Evolutionary conservation across 1,140 invertebrate genomes (phyloP).

Genomic region (Cydia pomonella): DNA sequence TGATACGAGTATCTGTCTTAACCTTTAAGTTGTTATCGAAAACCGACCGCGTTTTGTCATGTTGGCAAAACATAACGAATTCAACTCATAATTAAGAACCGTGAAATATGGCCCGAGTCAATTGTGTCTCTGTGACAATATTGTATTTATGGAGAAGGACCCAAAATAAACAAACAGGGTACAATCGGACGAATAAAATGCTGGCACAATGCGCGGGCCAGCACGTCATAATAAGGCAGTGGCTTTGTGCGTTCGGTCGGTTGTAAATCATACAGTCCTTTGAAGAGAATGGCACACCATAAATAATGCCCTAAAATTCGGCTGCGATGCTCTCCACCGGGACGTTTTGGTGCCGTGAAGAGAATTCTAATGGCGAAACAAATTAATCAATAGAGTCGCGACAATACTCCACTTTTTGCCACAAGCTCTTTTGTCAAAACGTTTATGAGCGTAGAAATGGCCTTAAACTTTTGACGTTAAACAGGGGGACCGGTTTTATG

Average conservation of each 20-base stretch:
- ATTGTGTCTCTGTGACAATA: constrained; percentile 70
- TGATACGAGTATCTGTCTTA: background rate
- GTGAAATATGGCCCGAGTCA: constrained; percentile 69
- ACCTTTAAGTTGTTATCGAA: constrained; percentile 17
- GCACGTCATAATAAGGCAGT: constrained; percentile 77
- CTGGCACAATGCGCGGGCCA: constrained; percentile 71
- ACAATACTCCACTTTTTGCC: constrained; percentile 54
- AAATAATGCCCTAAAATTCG: constrained; percentile 73
- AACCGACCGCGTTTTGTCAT: constrained; percentile 41
- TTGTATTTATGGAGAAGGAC: constrained; percentile 72
- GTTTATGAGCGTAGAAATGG: constrained; percentile 43
- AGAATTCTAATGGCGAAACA: constrained; percentile 66
- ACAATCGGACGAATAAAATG: constrained; percentile 75
- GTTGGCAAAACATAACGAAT: constrained; percentile 59
- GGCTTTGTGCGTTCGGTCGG: constrained; percentile 64
- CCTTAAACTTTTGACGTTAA: constrained; percentile 36
- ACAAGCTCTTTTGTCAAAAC: constrained; percentile 40
- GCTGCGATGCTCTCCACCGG: constrained; percentile 54
- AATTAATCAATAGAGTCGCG: constrained; percentile 68
- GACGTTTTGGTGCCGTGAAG: constrained; percentile 58
- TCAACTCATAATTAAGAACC: constrained; percentile 59
- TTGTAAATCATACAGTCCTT: constrained; percentile 76
- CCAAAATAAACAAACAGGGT: constrained; percentile 76
- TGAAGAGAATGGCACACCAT: constrained; percentile 73
- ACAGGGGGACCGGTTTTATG: constrained; percentile 41